Evolutionary conservation across 2,888 invertebrate genomes (phyloP).

Genomic region (Agonopterix heracliana): DNA sequence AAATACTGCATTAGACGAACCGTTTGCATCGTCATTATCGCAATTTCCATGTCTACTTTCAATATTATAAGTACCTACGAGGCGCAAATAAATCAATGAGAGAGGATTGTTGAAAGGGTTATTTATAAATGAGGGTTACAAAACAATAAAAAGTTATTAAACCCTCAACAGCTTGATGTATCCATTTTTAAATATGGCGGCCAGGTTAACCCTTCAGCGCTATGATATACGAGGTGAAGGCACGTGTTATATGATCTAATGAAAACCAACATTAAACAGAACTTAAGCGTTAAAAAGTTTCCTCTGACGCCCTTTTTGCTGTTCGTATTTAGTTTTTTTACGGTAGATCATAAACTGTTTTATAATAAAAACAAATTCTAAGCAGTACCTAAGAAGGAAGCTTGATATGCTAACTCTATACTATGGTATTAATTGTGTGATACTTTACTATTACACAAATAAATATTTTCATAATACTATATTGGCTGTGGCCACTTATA

Average conservation of each 20-base stretch:
- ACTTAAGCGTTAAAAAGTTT: constrained; percentile 27
- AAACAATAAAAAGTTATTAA: constrained; percentile 54
- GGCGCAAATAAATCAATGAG: constrained; percentile 15
- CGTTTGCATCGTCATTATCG: too few relatives aligned
- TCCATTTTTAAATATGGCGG: constrained; percentile 57
- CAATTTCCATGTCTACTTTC: too few relatives aligned
- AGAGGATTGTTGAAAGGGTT: constrained; percentile 56
- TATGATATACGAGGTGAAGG: constrained; percentile 47
- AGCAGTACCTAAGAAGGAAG: neutral
- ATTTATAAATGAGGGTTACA: constrained; percentile 43
- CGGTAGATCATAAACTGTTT: constrained; percentile 29
- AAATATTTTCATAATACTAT: too few relatives aligned
- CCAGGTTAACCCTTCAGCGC: constrained; percentile 47
- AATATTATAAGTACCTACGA: too few relatives aligned
- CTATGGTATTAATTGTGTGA: too few relatives aligned
- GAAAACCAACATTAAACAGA: constrained; percentile 52
- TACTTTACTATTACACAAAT: too few relatives aligned
- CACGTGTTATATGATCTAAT: constrained; percentile 53
- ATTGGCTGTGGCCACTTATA: too few relatives aligned
- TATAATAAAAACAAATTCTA: neutral
- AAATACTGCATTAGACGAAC: too few relatives aligned
- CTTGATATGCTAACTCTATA: too few relatives aligned
- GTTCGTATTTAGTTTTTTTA: constrained; percentile 35
- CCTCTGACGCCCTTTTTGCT: constrained; percentile 15
- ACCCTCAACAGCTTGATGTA: constrained; percentile 45